Percentiles rank a stretch among this genome's conserved stretches.
Conservation (phyloP, 2,888 invertebrate species). For the Hirudinaria manillensis region DNA sequence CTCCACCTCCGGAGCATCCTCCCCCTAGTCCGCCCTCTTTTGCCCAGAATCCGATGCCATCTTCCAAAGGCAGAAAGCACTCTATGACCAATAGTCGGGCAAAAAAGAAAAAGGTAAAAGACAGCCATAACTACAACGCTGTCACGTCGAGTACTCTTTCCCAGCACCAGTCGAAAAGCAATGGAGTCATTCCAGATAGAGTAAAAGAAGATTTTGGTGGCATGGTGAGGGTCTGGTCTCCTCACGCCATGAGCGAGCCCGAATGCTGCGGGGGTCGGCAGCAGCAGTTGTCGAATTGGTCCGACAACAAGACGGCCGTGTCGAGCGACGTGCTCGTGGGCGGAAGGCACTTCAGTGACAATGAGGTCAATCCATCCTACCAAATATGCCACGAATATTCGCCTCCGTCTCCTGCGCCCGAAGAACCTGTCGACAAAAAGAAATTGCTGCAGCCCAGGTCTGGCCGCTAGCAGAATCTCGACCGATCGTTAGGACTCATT, state of each 20-base stretch:
- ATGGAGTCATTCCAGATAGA: conserved; percentile 21
- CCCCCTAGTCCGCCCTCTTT: conserved; percentile 46
- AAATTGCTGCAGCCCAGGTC: conserved; percentile 16
- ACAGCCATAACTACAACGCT: conserved; percentile 32
- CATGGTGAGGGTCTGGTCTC: conserved; percentile 34
- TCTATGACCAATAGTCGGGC: neutral
- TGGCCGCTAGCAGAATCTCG: neutral
- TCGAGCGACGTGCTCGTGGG: conserved; percentile 15
- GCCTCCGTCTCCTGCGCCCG: conserved; percentile 40
- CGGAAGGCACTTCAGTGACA: conserved; percentile 39
- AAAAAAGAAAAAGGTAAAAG: neutral
- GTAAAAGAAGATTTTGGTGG: conserved; percentile 21
- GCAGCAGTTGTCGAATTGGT: conserved; percentile 26
- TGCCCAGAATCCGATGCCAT: neutral
- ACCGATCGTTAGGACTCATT: neutral
- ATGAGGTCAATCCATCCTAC: conserved; percentile 41
- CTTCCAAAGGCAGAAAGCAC: conserved; percentile 14
- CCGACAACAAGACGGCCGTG: conserved; percentile 12
- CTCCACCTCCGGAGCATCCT: conserved; percentile 55
- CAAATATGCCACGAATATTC: conserved; percentile 34
- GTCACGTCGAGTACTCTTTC: conserved; percentile 38
- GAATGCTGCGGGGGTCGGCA: conserved; percentile 42
- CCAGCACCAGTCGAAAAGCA: conserved; percentile 22
- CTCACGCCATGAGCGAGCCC: conserved; percentile 40
- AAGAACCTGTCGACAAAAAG: conserved; percentile 40